Percentiles rank a stretch among this genome's conserved stretches.
phyloP scores from a whole-genome alignment of 2,888 invertebrate genomes.

The Patella caerulea region DNA sequence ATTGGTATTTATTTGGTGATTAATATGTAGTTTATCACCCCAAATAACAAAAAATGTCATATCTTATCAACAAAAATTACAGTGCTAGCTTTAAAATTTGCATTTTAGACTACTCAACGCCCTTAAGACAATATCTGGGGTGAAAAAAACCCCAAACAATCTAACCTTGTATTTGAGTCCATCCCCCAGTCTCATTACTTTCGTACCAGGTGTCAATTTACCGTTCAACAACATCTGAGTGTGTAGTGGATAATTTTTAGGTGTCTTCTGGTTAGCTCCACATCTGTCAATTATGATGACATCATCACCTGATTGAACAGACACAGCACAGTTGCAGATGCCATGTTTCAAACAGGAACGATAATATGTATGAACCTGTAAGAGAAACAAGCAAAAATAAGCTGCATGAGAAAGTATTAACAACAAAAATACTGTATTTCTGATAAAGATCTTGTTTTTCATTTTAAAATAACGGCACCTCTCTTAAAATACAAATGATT shows the following conservation, averaged over 20 bases:
- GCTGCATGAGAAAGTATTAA: background rate
- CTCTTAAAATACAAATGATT: too few species aligned
- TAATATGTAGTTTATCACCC: too few species aligned
- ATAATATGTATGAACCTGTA: constrained; percentile 23
- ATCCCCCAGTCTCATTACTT: constrained; percentile 30
- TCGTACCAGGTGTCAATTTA: constrained; percentile 39
- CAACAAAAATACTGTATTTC: too few species aligned
- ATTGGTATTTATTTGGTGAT: too few species aligned
- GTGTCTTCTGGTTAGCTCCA: constrained; percentile 23
- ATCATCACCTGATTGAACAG: constrained; percentile 46
- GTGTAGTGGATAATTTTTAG: constrained; percentile 24
- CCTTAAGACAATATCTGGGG: too few species aligned
- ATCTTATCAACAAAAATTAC: too few species aligned
- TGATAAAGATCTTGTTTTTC: too few species aligned
- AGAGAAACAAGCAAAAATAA: background rate
- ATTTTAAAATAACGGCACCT: too few species aligned
- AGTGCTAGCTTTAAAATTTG: too few species aligned
- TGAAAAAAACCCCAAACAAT: background rate
- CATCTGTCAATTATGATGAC: constrained; percentile 52
- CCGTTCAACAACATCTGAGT: constrained; percentile 41
- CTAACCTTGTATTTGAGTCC: constrained; percentile 41
- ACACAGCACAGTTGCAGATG: constrained; percentile 49
- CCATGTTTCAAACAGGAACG: constrained; percentile 26
- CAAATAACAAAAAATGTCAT: too few species aligned
- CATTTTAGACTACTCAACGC: too few species aligned